Evolutionary conservation across 2,888 invertebrate genomes (phyloP).

Genomic region (Cerastoderma edule): DNA sequence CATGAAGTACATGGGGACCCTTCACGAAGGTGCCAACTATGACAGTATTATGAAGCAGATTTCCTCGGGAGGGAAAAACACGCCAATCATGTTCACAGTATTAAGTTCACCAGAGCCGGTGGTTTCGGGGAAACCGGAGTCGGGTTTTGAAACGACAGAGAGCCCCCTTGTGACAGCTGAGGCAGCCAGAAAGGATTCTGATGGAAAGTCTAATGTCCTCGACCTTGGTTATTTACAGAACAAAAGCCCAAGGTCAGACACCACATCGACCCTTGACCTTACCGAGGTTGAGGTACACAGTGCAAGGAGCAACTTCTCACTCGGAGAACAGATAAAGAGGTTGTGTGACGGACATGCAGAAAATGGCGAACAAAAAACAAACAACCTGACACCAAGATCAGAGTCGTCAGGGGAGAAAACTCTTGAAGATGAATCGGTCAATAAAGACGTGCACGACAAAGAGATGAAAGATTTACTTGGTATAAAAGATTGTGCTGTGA

Average conservation of each 20-base stretch:
- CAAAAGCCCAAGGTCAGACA: slow-evolving; percentile 40
- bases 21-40: slow-evolving; percentile 55
- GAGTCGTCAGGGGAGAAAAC: slow-evolving; percentile 44
- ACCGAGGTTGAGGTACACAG: slow-evolving; percentile 63
- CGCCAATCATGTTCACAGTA: slow-evolving; percentile 53
- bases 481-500: slow-evolving; percentile 55
- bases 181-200: not conserved
- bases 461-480: not conserved
- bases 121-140: slow-evolving; percentile 28
- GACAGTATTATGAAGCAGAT: slow-evolving; percentile 56
- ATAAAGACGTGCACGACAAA: not conserved
- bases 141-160: slow-evolving; percentile 35
- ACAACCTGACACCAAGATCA: slow-evolving; percentile 27
- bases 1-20: slow-evolving; percentile 67
- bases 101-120: slow-evolving; percentile 53
- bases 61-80: slow-evolving; percentile 44
- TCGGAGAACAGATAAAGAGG: slow-evolving; percentile 67
- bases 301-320: slow-evolving; percentile 62
- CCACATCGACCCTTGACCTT: slow-evolving; percentile 38
- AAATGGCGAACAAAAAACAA: not conserved
- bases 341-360: slow-evolving; percentile 48
- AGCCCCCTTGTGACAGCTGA: not conserved
- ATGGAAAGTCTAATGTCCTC: not conserved
- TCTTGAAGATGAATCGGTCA: slow-evolving; percentile 40
- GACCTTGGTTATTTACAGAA: slow-evolving; percentile 45